Evolutionary conservation across 2,888 invertebrate species (phyloP).

Genomic region (Tetanocera ferruginea): DNA sequence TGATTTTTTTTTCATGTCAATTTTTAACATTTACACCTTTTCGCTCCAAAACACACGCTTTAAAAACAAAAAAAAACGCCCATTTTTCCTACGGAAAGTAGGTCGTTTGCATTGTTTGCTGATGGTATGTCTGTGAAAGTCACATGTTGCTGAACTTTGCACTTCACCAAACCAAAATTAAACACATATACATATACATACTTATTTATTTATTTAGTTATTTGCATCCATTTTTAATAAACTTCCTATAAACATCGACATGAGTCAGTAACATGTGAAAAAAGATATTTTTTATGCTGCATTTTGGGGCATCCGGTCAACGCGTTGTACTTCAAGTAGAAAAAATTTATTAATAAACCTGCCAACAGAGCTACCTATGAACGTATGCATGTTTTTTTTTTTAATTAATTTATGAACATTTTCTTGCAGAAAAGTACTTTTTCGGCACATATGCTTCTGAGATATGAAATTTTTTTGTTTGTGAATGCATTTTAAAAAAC

Average conservation of each 20-base stretch:
- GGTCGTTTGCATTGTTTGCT: slow-evolving; percentile 3
- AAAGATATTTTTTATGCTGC: no score
- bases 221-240: not conserved
- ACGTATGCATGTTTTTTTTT: no score
- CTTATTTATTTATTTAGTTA: not conserved
- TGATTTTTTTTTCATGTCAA: not conserved
- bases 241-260: not conserved
- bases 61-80: not conserved
- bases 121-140: not conserved
- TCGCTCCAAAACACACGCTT: not conserved
- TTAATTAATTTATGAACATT: no score
- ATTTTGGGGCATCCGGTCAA: no score
- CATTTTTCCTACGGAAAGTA: not conserved
- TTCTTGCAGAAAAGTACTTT: no score
- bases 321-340: no score
- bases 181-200: not conserved
- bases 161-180: not conserved
- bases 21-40: not conserved
- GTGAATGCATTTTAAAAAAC: no score
- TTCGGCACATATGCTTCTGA: no score
- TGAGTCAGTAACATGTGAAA: no score
- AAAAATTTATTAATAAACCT: no score
- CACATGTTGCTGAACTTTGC: not conserved
- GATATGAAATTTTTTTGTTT: no score
- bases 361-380: no score